A percentile compares a stretch with the other conserved stretches of the same genome.
Evolutionary conservation across 2,888 invertebrate genomes (phyloP).

Genomic region (Meiosimyza platycephala): DNA sequence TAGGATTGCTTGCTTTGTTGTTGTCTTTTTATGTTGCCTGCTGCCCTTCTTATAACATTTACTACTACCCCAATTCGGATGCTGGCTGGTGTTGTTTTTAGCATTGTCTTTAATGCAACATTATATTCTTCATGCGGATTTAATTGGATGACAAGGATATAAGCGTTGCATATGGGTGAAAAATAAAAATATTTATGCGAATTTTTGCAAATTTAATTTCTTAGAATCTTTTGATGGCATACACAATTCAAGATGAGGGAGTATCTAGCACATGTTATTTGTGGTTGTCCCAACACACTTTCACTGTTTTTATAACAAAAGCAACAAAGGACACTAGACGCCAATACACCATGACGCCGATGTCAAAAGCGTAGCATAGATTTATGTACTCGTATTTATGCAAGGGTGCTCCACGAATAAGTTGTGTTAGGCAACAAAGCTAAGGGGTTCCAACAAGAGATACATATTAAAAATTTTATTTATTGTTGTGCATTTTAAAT

Average conservation of each 20-base stretch:
- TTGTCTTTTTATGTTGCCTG: background rate
- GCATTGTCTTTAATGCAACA: slow-evolving; percentile 19
- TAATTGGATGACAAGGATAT: slow-evolving; percentile 43
- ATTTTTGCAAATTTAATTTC: background rate
- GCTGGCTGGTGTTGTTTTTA: background rate
- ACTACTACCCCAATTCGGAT: background rate
- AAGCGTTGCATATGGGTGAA: background rate
- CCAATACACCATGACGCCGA: background rate
- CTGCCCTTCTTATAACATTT: background rate
- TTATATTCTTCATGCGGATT: slow-evolving; percentile 39
- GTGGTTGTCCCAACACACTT: slow-evolving; percentile 11
- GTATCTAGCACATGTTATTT: slow-evolving; percentile 11
- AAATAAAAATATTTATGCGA: slow-evolving; percentile 8
- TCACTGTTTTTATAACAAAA: background rate
- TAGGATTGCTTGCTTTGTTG: background rate
- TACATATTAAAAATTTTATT: background rate
- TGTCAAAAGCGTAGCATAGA: slow-evolving; percentile 7
- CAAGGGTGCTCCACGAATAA: background rate
- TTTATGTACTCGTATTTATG: background rate
- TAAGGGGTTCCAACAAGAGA: background rate
- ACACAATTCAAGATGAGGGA: no score
- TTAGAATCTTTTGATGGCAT: background rate
- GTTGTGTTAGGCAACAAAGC: no score
- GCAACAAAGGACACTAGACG: slow-evolving; percentile 4
- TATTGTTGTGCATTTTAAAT: background rate